Conservation (phyloP, 2,888 invertebrate genomes). For the Caenorhabditis angaria region DNA sequence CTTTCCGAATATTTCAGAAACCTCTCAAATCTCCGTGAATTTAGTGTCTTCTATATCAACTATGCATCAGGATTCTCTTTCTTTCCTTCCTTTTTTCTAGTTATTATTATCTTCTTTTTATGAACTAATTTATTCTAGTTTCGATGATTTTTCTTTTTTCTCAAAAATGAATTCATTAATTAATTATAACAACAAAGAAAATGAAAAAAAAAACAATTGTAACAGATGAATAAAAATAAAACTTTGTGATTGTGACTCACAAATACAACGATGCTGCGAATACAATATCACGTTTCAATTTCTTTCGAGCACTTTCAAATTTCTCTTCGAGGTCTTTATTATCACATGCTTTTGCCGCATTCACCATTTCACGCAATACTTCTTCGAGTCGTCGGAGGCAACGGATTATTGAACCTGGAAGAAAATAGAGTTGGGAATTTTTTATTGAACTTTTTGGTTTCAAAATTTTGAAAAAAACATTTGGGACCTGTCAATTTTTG, state of each 20-base stretch:
- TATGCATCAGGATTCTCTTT: slow-evolving; percentile 24
- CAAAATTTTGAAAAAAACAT: no score
- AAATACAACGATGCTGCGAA: slow-evolving; percentile 97
- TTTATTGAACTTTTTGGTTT: neutral
- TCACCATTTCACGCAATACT: slow-evolving; percentile 87
- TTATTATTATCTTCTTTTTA: neutral
- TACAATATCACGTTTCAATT: slow-evolving; percentile 97
- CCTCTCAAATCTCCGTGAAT: slow-evolving; percentile 53
- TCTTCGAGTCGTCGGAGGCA: slow-evolving; percentile 96
- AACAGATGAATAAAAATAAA: slow-evolving; percentile 11
- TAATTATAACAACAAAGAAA: neutral
- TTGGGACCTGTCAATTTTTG: no score
- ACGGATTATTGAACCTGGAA: slow-evolving; percentile 82
- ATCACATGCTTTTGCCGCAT: slow-evolving; percentile 62
- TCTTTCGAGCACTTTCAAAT: slow-evolving; percentile 68
- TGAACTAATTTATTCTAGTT: slow-evolving; percentile 1
- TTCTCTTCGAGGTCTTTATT: slow-evolving; percentile 74
- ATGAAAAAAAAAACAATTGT: slow-evolving; percentile 10
- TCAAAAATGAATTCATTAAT: neutral
- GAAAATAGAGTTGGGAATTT: slow-evolving; percentile 11
- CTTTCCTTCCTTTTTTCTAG: slow-evolving; percentile 41
- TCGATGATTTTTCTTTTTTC: neutral
- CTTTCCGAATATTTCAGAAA: slow-evolving; percentile 33
- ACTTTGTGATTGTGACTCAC: slow-evolving; percentile 75
- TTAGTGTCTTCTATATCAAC: slow-evolving; percentile 54